Evolutionary conservation across 2,113 vertebrate genomes (phyloP).

Genomic region (Chlorodrepanis virens): DNA sequence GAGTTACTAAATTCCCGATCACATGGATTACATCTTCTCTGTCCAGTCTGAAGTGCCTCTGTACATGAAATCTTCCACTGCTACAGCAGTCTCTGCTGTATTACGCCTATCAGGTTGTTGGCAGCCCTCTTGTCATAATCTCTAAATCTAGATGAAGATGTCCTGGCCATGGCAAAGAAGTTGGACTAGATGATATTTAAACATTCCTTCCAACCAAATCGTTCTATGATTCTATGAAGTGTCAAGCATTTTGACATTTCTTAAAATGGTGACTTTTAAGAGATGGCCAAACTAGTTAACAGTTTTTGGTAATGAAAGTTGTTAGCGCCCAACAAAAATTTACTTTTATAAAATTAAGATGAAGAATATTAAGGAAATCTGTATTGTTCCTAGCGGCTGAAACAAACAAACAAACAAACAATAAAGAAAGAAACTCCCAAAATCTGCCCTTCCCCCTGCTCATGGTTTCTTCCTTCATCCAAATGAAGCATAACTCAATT

Average conservation of each 20-base stretch:
- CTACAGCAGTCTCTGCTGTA: neutral
- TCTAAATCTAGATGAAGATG: neutral
- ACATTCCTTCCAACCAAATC: neutral
- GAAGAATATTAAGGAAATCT: neutral
- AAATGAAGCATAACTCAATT: neutral
- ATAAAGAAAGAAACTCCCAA: rapidly evolving
- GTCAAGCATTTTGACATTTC: neutral
- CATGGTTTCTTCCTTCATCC: neutral
- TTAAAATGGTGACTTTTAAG: neutral
- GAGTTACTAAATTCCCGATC: neutral
- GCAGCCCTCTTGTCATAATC: neutral
- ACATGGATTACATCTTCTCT: neutral
- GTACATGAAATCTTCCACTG: neutral
- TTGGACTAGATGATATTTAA: neutral
- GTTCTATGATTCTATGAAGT: neutral
- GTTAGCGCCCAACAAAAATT: neutral
- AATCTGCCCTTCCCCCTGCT: rapidly evolving
- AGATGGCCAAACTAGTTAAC: neutral
- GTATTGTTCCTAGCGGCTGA: neutral
- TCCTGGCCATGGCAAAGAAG: neutral
- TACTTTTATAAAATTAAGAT: neutral
- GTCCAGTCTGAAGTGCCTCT: neutral
- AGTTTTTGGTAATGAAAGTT: neutral
- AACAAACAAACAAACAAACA: neutral
- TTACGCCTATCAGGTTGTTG: neutral